phyloP scores from a whole-genome alignment of 2,797 vertebrate species.

The Acanthopagrus latus region DNA sequence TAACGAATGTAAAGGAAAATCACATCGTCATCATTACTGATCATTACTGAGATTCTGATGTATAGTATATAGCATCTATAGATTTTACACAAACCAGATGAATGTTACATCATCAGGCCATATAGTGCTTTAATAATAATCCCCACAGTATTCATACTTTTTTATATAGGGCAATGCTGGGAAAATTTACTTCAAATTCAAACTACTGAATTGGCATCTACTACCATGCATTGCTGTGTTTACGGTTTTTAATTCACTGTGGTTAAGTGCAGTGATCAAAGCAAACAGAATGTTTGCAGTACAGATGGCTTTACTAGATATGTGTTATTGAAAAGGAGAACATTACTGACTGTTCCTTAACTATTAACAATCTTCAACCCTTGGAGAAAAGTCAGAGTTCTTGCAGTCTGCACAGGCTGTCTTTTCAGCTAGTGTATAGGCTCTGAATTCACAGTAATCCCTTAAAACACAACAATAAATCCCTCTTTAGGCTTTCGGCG shows the following conservation, averaged over 20 bases:
- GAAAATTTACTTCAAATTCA: slow-evolving; percentile 8
- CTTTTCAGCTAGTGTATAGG: neutral
- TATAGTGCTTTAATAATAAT: neutral
- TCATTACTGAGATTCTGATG: no score
- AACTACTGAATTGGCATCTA: slow-evolving; percentile 1
- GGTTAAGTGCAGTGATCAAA: neutral
- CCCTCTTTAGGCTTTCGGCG: neutral
- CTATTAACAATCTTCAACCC: neutral
- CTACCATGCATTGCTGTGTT: neutral
- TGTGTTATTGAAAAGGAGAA: neutral
- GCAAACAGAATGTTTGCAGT: slow-evolving; percentile 3
- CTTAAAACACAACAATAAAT: neutral
- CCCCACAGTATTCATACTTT: neutral
- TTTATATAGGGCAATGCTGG: slow-evolving; percentile 10
- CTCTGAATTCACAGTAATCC: neutral
- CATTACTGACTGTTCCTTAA: neutral
- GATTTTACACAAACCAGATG: neutral
- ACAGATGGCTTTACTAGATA: neutral
- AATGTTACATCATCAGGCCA: neutral
- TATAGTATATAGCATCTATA: neutral
- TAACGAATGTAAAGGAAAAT: no score
- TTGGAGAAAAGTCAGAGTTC: neutral
- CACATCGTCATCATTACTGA: no score
- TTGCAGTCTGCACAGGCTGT: neutral
- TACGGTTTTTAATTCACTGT: slow-evolving; percentile 4